Conservation (phyloP, 2,797 vertebrate species). For the Avahi laniger region DNA sequence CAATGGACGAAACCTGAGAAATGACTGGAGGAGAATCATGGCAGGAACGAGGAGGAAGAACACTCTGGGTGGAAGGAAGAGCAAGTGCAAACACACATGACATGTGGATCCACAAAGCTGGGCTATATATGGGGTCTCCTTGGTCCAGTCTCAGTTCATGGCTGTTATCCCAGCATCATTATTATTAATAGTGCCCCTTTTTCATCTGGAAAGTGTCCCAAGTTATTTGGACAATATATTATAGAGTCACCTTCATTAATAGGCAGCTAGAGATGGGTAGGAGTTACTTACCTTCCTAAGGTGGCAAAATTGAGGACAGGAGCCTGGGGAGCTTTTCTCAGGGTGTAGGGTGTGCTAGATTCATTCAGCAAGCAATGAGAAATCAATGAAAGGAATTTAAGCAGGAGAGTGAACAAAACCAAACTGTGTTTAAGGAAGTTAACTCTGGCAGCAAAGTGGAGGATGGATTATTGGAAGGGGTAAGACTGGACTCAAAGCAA, state of each 20-base stretch:
- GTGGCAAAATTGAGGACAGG: background rate
- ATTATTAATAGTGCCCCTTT: background rate
- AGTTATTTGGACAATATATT: background rate
- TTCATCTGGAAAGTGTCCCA: background rate
- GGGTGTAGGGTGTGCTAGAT: background rate
- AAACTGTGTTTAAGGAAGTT: background rate
- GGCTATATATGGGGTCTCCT: rapidly evolving
- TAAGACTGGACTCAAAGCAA: background rate
- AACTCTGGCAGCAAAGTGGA: background rate
- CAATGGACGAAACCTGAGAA: background rate
- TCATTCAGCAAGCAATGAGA: background rate
- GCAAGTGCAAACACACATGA: background rate
- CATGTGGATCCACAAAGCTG: background rate
- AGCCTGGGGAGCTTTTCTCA: background rate
- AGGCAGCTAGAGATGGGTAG: background rate
- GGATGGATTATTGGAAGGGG: background rate
- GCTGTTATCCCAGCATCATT: background rate
- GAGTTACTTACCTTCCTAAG: background rate
- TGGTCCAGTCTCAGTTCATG: background rate
- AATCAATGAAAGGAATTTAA: background rate
- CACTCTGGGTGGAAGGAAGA: background rate
- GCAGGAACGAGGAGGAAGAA: background rate
- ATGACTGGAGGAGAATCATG: background rate
- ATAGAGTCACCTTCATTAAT: background rate
- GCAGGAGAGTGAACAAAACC: background rate